Base-by-base conservation (phyloP, 2,888 invertebrate species). In the Charanyca ferruginea region DNA sequence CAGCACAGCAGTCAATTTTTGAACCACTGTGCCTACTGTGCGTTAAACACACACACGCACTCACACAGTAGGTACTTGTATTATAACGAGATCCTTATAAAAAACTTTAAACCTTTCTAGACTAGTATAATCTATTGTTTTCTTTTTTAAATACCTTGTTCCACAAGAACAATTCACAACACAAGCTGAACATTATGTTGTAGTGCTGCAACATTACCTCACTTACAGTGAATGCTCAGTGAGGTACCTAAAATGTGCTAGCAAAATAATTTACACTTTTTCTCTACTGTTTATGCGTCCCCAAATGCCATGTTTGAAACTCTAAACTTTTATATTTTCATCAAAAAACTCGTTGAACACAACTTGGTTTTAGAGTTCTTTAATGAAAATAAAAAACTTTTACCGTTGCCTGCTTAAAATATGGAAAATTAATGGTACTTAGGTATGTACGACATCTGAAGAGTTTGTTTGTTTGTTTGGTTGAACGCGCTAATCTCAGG, bases 201-300 rank as follows among this genome's bases (percentile, higher is more conserved):
- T 44, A 51, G n/a, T 38, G 38, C 4, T 38, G 16, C 3, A 16
- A 55, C 49, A 52, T 61, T 59, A 49, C 28, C n/a, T 58, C 18
- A 35, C 35, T 38, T 38, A 16, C 38, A n/a, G n/a, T n/a, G n/a
- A n/a, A n/a, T 38, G 16, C 38, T 38, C 28, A 42, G 60, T 35
- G 11, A 52, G 22, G 8, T 60, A 5, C 38, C 13, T 38, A 67
- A n/a, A n/a, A 77, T 58, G 38, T 55, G 38, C 59, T 51, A 47
- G 22, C 28, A 62, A 71, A 68, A 71, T 71, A 58, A 74, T 81
- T 78, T 69, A 32, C 68, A 74, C 68, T 71, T 58, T 60, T 63
- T 64, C 47, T 58, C n/a, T 47, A 41, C 48, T 59, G 38, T 49
- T 71, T 65, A 79, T 57, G 60, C 18, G 68, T 69, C 79, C 79